phyloP scores from a whole-genome alignment of 2,888 invertebrate species.

The Sarcophaga carnaria region DNA sequence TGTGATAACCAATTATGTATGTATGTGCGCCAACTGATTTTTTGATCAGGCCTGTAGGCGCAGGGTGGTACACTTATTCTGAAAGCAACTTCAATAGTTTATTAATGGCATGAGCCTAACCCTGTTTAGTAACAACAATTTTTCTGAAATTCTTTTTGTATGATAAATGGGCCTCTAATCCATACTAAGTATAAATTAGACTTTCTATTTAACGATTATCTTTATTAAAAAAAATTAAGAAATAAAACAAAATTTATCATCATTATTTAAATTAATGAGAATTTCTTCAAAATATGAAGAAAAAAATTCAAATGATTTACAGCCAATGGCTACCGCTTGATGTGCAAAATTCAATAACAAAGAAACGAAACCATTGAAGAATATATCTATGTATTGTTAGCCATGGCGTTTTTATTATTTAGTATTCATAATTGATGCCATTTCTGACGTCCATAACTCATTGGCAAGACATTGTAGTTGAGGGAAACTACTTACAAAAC shows the following conservation, averaged over 20 bases:
- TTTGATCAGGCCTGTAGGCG: too few relatives aligned
- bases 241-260: constrained; percentile 7
- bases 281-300: constrained; percentile 37
- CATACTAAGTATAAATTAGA: too few relatives aligned
- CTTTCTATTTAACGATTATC: too few relatives aligned
- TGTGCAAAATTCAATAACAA: constrained; percentile 6
- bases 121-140: too few relatives aligned
- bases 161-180: too few relatives aligned
- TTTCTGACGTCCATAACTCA: constrained; percentile 39
- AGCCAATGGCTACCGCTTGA: constrained; percentile 42
- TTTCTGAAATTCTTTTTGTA: too few relatives aligned
- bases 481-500: constrained; percentile 11
- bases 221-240: constrained; percentile 18
- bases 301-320: constrained; percentile 51
- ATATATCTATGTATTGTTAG: neutral
- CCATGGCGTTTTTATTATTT: constrained; percentile 24
- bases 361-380: neutral
- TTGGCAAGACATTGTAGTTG: constrained; percentile 21
- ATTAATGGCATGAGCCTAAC: too few relatives aligned
- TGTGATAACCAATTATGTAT: too few relatives aligned
- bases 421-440: constrained; percentile 60
- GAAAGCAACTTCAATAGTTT: too few relatives aligned
- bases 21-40: too few relatives aligned
- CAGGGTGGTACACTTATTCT: too few relatives aligned
- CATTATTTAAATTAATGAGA: constrained; percentile 68